phyloP scores from a whole-genome alignment of 1,140 invertebrate species.

The Ladona fulva region DNA sequence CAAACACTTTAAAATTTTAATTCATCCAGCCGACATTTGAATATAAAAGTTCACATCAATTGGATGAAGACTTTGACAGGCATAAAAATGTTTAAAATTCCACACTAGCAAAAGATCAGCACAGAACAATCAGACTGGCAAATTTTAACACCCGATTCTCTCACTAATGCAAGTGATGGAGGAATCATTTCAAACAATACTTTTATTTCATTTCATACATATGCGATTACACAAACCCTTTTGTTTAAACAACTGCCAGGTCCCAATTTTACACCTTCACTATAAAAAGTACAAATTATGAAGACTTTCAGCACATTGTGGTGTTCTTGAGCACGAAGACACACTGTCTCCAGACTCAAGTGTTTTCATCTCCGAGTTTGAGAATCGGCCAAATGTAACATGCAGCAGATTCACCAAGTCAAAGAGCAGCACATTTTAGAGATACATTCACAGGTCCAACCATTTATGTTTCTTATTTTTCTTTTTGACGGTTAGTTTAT shows the following conservation, averaged over 20 bases:
- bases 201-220: background rate
- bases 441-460: background rate
- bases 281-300: conserved; percentile 9
- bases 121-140: no score
- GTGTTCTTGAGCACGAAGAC: background rate
- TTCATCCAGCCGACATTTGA: no score
- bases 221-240: conserved; percentile 2
- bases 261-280: background rate
- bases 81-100: no score
- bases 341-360: background rate
- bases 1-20: no score
- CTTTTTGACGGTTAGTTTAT: background rate
- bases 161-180: no score
- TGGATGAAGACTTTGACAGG: no score
- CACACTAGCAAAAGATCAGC: no score
- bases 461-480: background rate
- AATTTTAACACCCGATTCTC: no score
- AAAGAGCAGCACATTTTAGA: background rate
- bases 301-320: background rate
- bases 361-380: background rate
- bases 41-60: no score
- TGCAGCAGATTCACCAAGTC: conserved; percentile 2
- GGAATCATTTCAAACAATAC: background rate
- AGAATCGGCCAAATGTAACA: background rate
- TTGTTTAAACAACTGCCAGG: background rate